Evolutionary conservation across 37 sponge, comb jelly and placozoan genomes (phyloP).

Genomic region (Amphimedon queenslandica): DNA sequence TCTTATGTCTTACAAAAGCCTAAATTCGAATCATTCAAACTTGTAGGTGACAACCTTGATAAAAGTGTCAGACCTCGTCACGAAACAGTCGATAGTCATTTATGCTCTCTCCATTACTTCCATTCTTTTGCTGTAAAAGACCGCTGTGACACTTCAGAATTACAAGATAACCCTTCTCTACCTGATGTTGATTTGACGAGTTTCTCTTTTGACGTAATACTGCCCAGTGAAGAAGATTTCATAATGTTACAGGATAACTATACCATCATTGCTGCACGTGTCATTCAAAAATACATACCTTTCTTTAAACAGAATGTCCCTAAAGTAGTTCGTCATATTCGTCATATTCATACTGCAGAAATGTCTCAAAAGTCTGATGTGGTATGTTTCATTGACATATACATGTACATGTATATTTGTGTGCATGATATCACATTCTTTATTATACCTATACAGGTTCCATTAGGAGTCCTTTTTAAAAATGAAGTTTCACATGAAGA

Average conservation of each 20-base stretch:
- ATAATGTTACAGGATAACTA: neutral
- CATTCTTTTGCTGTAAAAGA: neutral
- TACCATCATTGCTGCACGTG: neutral
- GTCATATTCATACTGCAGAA: neutral
- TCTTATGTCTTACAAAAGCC: no score
- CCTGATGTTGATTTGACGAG: neutral
- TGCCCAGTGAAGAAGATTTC: neutral
- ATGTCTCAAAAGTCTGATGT: constrained; percentile 21
- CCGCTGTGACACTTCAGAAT: neutral
- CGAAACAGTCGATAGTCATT: neutral
- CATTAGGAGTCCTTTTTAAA: neutral
- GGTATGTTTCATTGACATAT: constrained; percentile 17
- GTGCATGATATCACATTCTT: neutral
- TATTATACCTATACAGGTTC: neutral
- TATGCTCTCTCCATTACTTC: neutral
- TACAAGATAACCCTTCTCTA: neutral
- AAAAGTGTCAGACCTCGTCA: neutral
- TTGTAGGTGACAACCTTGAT: constrained; percentile 28
- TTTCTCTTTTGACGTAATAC: no score
- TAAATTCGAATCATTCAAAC: no score
- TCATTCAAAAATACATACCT: neutral
- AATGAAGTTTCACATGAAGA: neutral
- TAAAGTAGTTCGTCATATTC: neutral
- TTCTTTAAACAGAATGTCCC: neutral
- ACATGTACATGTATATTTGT: no score